Conservation (phyloP, 2,888 invertebrate species). For the Tetranychus truncatus region DNA sequence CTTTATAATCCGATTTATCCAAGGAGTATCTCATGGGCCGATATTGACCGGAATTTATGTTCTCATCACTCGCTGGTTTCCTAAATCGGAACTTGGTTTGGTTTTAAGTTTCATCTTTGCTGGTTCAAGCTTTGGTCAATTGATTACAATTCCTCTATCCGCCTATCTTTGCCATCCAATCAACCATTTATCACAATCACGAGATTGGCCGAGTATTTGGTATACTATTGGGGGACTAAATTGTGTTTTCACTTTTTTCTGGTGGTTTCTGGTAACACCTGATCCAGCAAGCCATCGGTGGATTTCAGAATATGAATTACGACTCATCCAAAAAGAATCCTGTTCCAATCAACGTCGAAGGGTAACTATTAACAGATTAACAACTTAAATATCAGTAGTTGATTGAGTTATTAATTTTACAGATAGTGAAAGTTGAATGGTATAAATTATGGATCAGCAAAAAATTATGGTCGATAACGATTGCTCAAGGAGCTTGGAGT, state of each 20-base stretch:
- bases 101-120: background rate
- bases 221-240: background rate
- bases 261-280: background rate
- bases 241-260: background rate
- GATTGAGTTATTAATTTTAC: background rate
- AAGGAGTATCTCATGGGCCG: background rate
- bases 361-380: background rate
- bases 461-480: background rate
- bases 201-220: background rate
- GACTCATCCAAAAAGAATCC: background rate
- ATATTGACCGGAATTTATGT: slow-evolving; percentile 1
- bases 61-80: background rate
- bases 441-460: background rate
- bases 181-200: background rate
- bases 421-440: background rate
- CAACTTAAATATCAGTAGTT: too few species aligned
- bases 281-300: background rate
- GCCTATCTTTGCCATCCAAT: background rate
- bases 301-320: background rate
- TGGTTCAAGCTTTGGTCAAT: background rate
- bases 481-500: background rate
- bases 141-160: background rate
- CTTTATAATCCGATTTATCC: background rate
- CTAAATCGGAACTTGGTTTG: background rate
- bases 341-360: background rate